phyloP scores from a whole-genome alignment of 2,113 vertebrate species.

The Tychaedon coryphoeus region DNA sequence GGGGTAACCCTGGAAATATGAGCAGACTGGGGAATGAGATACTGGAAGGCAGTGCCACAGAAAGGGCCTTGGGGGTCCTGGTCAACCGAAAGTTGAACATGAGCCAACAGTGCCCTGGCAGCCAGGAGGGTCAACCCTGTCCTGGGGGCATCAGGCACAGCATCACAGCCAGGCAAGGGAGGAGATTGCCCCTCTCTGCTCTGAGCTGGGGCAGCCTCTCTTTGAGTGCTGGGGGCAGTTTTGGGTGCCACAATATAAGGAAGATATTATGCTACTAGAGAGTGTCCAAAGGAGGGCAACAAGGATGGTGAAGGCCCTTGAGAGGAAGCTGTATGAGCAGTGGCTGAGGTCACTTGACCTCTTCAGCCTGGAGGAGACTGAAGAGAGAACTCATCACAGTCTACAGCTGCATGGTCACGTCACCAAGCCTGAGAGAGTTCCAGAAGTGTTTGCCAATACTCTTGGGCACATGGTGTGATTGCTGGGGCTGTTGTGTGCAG shows the following conservation, averaged over 20 bases:
- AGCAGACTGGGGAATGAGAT: not conserved
- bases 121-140: accelerated
- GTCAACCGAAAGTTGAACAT: accelerated
- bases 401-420: not conserved
- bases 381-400: accelerated
- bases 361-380: not conserved
- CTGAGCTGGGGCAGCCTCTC: accelerated
- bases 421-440: not conserved
- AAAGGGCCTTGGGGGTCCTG: not conserved
- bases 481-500: not conserved
- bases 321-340: not conserved
- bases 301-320: not conserved
- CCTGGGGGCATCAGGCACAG: not conserved
- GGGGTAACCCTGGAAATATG: not conserved
- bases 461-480: not conserved
- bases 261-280: not conserved
- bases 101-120: not conserved
- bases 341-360: not conserved
- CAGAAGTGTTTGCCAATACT: not conserved
- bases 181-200: accelerated
- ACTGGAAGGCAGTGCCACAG: accelerated
- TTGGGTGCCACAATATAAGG: not conserved
- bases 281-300: not conserved
- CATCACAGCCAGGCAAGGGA: accelerated
- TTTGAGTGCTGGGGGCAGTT: accelerated